Evolutionary conservation across 2,888 invertebrate genomes (phyloP).

Genomic region (Pandemis heparana): DNA sequence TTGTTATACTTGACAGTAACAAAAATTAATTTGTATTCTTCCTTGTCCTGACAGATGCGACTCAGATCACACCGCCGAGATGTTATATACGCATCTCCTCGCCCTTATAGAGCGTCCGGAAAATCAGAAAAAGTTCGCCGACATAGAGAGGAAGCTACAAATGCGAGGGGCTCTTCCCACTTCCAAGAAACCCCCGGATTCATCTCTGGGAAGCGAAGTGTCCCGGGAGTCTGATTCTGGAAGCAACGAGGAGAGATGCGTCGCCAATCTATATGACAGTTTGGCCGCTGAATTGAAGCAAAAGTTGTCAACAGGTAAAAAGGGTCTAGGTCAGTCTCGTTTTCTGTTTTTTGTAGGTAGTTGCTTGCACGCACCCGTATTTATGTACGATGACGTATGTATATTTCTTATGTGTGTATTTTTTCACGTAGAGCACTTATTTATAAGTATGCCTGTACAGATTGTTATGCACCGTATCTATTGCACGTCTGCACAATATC

Average conservation of each 20-base stretch:
- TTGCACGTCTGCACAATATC: not conserved
- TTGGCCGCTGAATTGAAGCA: conserved; percentile 95
- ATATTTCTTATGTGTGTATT: conserved; percentile 9
- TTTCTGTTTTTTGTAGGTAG: conserved; percentile 62
- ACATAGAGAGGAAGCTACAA: conserved; percentile 88
- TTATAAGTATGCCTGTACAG: not conserved
- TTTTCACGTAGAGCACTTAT: not conserved
- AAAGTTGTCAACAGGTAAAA: conserved; percentile 86
- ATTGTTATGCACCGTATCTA: not conserved
- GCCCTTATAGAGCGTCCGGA: conserved; percentile 93
- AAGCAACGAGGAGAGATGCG: conserved; percentile 88
- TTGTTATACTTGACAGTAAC: not conserved
- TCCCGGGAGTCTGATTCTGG: conserved; percentile 90
- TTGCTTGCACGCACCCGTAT: conserved; percentile 54
- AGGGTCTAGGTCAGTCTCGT: conserved; percentile 78
- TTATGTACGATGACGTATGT: conserved; percentile 42
- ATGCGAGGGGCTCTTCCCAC: conserved; percentile 86
- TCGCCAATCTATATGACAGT: conserved; percentile 94
- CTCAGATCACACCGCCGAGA: conserved; percentile 95
- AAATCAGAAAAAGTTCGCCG: conserved; percentile 93
- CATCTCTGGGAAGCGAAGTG: conserved; percentile 91
- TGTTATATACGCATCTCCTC: conserved; percentile 94
- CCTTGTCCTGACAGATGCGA: conserved; percentile 88
- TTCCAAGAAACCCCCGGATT: conserved; percentile 88
- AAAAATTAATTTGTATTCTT: not conserved